Conservation (phyloP, 2,888 invertebrate species). For the Trachelus stipa region DNA sequence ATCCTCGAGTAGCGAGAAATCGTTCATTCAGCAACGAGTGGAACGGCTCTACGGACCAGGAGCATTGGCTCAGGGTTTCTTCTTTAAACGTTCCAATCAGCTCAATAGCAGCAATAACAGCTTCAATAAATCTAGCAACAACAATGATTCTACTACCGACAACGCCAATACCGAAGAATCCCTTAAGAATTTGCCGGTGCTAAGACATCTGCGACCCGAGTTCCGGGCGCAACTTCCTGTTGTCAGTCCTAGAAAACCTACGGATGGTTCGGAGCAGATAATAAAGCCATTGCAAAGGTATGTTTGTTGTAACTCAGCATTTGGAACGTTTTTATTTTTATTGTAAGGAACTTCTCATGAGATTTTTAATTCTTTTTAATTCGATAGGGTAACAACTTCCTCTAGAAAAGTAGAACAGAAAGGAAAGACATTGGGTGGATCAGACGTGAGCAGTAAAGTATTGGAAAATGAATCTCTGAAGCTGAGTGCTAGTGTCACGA, state of each 20-base stretch:
- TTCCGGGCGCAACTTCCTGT: conserved; percentile 86
- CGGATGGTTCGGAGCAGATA: conserved; percentile 63
- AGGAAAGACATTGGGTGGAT: conserved; percentile 27
- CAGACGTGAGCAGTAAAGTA: conserved; percentile 20
- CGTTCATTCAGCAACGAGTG: conserved; percentile 90
- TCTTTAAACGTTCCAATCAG: conserved; percentile 66
- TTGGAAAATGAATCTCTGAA: conserved; percentile 42
- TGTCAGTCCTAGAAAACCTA: conserved; percentile 60
- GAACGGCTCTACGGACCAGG: conserved; percentile 90
- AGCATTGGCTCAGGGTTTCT: conserved; percentile 86
- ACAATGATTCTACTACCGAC: conserved; percentile 52
- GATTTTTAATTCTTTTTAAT: background rate
- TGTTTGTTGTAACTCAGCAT: background rate
- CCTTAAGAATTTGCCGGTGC: conserved; percentile 75
- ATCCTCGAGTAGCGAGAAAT: conserved; percentile 63
- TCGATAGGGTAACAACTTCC: conserved; percentile 40
- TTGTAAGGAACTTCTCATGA: background rate
- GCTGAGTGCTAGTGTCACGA: conserved; percentile 51
- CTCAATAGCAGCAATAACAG: conserved; percentile 53
- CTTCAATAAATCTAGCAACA: conserved; percentile 51
- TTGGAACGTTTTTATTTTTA: background rate
- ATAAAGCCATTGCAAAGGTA: conserved; percentile 60
- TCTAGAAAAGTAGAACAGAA: conserved; percentile 44
- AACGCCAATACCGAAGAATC: conserved; percentile 58
- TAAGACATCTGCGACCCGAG: conserved; percentile 86